Evolutionary conservation across 2,797 vertebrate genomes (phyloP), one percentile per base, ranked within the genome.

Genomic region (Mycteria americana): DNA sequence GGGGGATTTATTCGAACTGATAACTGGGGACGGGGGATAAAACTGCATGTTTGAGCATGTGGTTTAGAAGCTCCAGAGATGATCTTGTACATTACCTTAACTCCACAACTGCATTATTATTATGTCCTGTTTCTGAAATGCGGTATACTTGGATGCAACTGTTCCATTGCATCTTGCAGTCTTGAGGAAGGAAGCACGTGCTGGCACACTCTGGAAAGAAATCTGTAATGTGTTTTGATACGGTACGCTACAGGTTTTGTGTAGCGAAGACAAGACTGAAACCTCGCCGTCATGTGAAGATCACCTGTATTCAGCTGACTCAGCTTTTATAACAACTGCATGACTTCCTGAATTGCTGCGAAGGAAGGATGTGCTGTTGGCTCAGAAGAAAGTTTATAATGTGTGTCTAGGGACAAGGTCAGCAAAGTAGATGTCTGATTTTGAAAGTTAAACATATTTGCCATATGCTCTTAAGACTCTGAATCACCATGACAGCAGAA

Each of bases 341-440:
- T 1, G 21, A 63, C 83, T 93, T 90, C 88, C 90, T 79, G 95
- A 89, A 81, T 56, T 86, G 85, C 73, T 70, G 62, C 12, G 0
- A 16, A 95, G 91, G 94, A 89, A 92, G 73, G 88, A 88, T 68
- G 95, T 90, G 89, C 89, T 73, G 54, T 81, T 93, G 80, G 87
- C 76, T 94, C 90, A 60, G 76, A 93, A 89, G 77, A 69, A 88
- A 31, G 76, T 59, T 69, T 82, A 24, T 41, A 41, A 54, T 14
- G 43, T 82, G 45, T 41, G 75, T 27, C 57, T 82, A 22, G 76
- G 64, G 75, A 59, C 31, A 6, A 82, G 92, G 70, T 92, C 89
- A 87, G 59, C 4, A 4, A 46, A 82, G 74, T 13, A 25, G 27
- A 28, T 57, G n/a, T 74, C 85, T 64, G 56, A 54, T 41, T 72